Evolutionary conservation across 1,140 invertebrate genomes (phyloP).

Genomic region (Drosophila elegans): DNA sequence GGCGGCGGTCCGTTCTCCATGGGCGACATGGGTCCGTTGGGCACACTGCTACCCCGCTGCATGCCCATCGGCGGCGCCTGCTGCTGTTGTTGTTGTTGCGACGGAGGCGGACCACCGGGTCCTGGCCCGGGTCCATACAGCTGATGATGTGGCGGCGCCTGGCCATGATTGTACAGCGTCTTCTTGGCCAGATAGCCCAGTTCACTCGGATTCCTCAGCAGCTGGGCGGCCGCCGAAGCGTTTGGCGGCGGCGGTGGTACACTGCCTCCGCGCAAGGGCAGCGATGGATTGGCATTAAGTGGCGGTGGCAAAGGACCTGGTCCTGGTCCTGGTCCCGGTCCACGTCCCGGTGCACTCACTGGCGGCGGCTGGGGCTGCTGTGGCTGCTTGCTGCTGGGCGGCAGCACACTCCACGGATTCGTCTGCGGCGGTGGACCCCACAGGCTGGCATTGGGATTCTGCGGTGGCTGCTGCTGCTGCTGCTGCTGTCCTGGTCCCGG

Average conservation of each 20-base stretch:
- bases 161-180: slow-evolving; percentile 72
- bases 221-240: slow-evolving; percentile 49
- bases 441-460: slow-evolving; percentile 81
- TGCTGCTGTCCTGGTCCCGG: slow-evolving; percentile 36
- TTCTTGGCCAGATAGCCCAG: slow-evolving; percentile 77
- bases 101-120: slow-evolving; percentile 54
- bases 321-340: slow-evolving; percentile 62
- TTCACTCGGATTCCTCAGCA: slow-evolving; percentile 76
- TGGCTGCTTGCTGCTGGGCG: slow-evolving; percentile 69
- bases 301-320: slow-evolving; percentile 57
- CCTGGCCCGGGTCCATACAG: slow-evolving; percentile 62
- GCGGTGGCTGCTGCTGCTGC: slow-evolving; percentile 49
- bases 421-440: slow-evolving; percentile 82
- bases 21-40: slow-evolving; percentile 82
- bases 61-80: slow-evolving; percentile 55
- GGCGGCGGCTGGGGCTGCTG: slow-evolving; percentile 53
- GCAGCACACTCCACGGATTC: slow-evolving; percentile 82
- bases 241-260: slow-evolving; percentile 65
- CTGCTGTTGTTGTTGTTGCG: slow-evolving; percentile 66
- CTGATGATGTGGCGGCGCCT: slow-evolving; percentile 67
- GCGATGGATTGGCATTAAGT: slow-evolving; percentile 45
- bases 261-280: slow-evolving; percentile 72
- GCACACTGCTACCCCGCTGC: slow-evolving; percentile 73
- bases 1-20: slow-evolving; percentile 70
- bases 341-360: slow-evolving; percentile 54